Evolutionary conservation across 2,113 vertebrate species (phyloP), one percentile per base, ranked within the genome.

Genomic region (Phalacrocorax aristotelis): DNA sequence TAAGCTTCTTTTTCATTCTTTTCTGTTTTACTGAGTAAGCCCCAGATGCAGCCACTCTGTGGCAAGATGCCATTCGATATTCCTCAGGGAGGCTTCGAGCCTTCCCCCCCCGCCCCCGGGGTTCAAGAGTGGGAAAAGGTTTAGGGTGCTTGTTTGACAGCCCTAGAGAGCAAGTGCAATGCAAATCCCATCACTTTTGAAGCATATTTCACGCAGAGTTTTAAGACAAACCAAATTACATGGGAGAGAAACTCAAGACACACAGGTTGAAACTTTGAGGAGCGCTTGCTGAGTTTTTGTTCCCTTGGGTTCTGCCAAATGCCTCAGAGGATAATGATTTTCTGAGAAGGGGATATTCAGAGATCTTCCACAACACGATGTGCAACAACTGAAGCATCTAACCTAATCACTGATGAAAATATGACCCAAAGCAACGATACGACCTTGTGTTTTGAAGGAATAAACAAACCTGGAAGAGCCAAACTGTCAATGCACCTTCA

Each of bases 1-100:
- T 89, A 80, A 94, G 55, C 61, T 29, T 77, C 83, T 86, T 70
- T 79, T 57, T 19, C 61, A 52, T 93, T 51, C 84, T 74, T 94
- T 93, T 83, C 82, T 93, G 65, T 74, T 96, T 72, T 15, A 46
- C 32, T 7, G 0, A 54, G 26, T 62, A 90, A 90, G 80, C 54
- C 79, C 66, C 79, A 88, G 70, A 61, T 4, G 0, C 54, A 76
- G 65, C 13, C 11, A 15, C 71, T 79, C 13, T 0, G 75, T 12
- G 1, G 70, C 81, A 91, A 77, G 70, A 89, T 58, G 83, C n/a
- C 72, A 44, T 38, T 38, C 6, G 6, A 11, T 60, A 40, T 23
- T 84, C 89, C 81, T 52, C 11, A 0, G 36, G 65, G 58, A 84
- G 49, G 26, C 84, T 40, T 2, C 0, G 62, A 76, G 62, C 46